phyloP scores from a whole-genome alignment of 2,888 invertebrate species.

The Monochamus alternatus region DNA sequence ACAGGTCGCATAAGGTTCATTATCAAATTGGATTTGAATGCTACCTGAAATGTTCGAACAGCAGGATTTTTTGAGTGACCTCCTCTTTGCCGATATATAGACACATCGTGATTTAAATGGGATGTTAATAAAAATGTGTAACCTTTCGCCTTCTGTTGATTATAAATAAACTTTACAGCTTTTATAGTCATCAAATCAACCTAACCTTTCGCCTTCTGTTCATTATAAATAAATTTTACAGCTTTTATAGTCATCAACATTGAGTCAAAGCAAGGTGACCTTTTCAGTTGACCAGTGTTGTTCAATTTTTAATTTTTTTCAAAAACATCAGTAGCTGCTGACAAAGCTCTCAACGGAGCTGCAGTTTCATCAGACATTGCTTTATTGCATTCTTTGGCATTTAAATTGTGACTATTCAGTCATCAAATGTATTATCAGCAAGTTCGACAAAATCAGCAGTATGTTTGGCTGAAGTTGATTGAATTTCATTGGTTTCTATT shows the following conservation, averaged over 20 bases:
- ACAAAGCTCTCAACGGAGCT: not conserved
- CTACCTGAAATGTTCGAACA: not conserved
- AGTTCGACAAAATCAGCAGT: slow-evolving; percentile 11
- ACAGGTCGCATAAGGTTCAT: not conserved
- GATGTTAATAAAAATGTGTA: slow-evolving; percentile 9
- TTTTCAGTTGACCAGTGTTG: not conserved
- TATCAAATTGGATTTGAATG: not conserved
- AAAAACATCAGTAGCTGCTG: not conserved
- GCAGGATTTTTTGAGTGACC: not conserved
- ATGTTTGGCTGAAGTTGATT: not conserved
- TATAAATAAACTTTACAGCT: not conserved
- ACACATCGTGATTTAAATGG: not conserved
- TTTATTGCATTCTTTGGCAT: not conserved
- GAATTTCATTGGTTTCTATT: not conserved
- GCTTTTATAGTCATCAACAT: slow-evolving; percentile 35
- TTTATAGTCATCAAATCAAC: too few species aligned
- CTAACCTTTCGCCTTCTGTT: too few species aligned
- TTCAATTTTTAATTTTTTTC: not conserved
- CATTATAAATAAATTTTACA: too few species aligned
- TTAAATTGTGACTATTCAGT: not conserved
- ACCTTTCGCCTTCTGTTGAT: not conserved
- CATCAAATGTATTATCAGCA: not conserved
- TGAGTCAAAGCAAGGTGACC: slow-evolving; percentile 46
- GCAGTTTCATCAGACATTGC: not conserved
- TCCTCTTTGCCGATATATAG: not conserved